Evolutionary conservation across 2,888 invertebrate species (phyloP).

Genomic region (Branchipolynoe longqiensis): DNA sequence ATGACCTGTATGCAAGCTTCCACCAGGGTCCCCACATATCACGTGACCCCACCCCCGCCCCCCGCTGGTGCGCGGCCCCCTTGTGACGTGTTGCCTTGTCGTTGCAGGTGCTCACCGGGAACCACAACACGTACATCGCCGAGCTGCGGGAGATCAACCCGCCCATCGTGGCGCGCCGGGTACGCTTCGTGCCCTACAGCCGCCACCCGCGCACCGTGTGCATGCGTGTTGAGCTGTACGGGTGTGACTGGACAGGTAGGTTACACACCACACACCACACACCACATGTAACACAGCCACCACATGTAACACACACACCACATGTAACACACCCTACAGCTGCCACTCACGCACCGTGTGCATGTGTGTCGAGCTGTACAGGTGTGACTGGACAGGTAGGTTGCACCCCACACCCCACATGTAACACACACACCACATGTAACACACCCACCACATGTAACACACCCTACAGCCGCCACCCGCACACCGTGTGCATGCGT

Average conservation of each 20-base stretch:
- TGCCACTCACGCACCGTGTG: conserved; percentile 91
- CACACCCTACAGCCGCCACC: conserved; percentile 91
- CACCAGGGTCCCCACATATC: no score
- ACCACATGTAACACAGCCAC: no score
- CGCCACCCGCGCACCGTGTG: conserved; percentile 91
- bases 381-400: conserved; percentile 86
- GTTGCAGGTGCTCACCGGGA: conserved; percentile 90
- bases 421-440: no score
- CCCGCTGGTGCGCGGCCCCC: no score
- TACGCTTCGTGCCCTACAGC: conserved; percentile 91
- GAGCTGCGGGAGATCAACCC: conserved; percentile 87
- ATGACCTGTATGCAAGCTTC: no score
- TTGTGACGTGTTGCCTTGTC: no score
- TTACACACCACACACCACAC: no score
- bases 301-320: no score
- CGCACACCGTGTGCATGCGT: conserved; percentile 92
- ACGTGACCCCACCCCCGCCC: no score
- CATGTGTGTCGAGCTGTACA: conserved; percentile 93
- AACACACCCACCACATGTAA: no score
- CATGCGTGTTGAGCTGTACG: conserved; percentile 93
- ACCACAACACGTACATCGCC: conserved; percentile 92
- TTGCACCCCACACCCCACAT: no score
- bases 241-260: conserved; percentile 86
- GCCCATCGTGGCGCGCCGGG: conserved; percentile 92
- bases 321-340: no score